These are phyloP conservation scores for Heliconius cydno DNA, from an alignment of 2,888 invertebrate species.

Conservation along the genomic window DNA sequence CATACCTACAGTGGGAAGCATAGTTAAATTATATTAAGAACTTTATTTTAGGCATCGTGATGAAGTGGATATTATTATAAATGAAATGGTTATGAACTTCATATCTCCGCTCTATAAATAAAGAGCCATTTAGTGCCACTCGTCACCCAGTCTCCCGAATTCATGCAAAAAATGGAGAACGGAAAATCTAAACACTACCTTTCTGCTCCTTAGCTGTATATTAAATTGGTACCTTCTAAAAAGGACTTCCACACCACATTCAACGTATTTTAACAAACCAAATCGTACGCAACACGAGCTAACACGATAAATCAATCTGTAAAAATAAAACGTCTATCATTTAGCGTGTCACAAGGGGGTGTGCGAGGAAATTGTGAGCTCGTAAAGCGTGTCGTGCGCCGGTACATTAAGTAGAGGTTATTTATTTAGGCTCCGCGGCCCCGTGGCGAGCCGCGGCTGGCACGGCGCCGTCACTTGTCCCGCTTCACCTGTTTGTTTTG, in stretches of 20 bases:
- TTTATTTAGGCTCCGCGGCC: conserved; percentile 76
- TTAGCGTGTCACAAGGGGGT: conserved; percentile 58
- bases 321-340: conserved; percentile 55
- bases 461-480: conserved; percentile 55
- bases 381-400: conserved; percentile 73
- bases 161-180: neutral
- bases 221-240: neutral
- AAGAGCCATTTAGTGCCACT: neutral
- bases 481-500: conserved; percentile 38
- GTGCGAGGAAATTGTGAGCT: conserved; percentile 67
- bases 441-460: conserved; percentile 63
- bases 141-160: neutral
- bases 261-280: neutral
- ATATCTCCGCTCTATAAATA: neutral
- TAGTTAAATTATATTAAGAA: too few species aligned
- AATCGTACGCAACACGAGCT: conserved; percentile 36
- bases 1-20: too few species aligned
- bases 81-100: too few species aligned
- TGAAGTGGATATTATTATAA: too few species aligned
- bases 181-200: neutral
- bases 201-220: neutral
- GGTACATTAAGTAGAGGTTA: conserved; percentile 77
- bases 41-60: too few species aligned
- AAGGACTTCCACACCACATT: neutral
- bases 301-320: conserved; percentile 53